Base-by-base conservation (phyloP, 23 tunicate species). In the Botrylloides violaceus region DNA sequence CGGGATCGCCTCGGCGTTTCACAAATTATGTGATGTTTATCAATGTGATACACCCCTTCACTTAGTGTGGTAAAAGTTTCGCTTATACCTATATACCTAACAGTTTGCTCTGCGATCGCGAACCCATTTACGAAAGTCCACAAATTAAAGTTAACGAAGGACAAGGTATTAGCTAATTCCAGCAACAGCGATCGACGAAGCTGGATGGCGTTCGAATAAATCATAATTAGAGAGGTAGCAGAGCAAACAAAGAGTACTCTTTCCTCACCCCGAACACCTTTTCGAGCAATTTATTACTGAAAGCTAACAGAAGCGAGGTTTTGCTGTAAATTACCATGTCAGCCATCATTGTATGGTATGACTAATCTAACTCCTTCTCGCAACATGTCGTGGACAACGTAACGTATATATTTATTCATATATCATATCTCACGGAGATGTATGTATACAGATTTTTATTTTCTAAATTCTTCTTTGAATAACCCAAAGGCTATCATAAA, bases 221-320 rank as follows among this genome's bases (percentile, higher is more conserved):
- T 68, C 74, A 68, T 43, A 68, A 68, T 68, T 68, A 68, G 58
- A 68, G 58, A 0, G 74, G 27, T 68, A 2, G 27, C 12, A 68
- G 29, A 37, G 74, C 74, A 68, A 68, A 68, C 28, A 68, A 1
- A 68, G 49, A 32, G 74, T 32, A 33, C 35, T 7, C 33, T 33
- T 63, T 63, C 70, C 70, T 21, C 70, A 34, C 70, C 70, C 70
- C 70, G 70, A 63, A 63, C 70, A 63, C 70, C 70, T 63, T 63
- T 63, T 33, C 3, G 35, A 4, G 70, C 70, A 63, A 63, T 63
- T 31, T 63, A 63, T 63, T 15, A 63, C 35, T 31, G 70, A 63
- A 63, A 63, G 70, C 70, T 63, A 63, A 63, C 70, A 63, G 20
- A 31, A 15, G 19, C 6, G 36, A 3, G 70, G 36, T 63, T 31